A percentile compares a stretch with the other conserved stretches of the same genome.
These are phyloP conservation scores for Chaetura pelagica DNA, from an alignment of 2,113 vertebrate genomes.

Conservation along the genomic window DNA sequence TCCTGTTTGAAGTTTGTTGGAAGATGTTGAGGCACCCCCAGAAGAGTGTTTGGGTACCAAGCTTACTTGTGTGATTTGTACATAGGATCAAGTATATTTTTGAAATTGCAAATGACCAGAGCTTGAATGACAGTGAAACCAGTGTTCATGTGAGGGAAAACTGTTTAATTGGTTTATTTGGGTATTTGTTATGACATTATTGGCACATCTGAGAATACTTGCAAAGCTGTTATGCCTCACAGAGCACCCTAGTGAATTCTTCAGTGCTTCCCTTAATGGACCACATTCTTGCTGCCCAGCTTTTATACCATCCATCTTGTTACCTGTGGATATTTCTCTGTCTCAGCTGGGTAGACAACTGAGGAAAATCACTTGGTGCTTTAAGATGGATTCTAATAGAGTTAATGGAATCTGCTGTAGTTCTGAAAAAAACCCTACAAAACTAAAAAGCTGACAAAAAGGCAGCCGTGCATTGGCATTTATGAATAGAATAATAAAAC, in stretches of 20 bases:
- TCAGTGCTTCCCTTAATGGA: constrained; percentile 25
- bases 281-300: neutral
- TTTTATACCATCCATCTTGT: neutral
- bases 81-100: neutral
- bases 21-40: neutral
- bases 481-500: neutral
- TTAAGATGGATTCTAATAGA: neutral
- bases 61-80: neutral
- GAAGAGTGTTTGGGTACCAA: neutral
- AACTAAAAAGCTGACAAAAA: neutral
- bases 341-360: neutral
- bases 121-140: neutral
- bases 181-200: constrained; percentile 35
- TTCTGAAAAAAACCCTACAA: neutral
- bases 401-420: neutral
- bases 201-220: constrained; percentile 24
- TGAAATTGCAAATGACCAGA: neutral
- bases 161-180: neutral
- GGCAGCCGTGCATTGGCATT: neutral
- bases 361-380: neutral
- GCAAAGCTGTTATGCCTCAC: neutral
- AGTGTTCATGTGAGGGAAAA: neutral
- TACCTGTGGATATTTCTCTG: constrained; percentile 19
- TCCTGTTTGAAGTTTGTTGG: neutral
- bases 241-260: constrained; percentile 25